These are phyloP conservation scores for Sericinus montela DNA, from an alignment of 2,888 invertebrate species.

Conservation along the genomic window DNA sequence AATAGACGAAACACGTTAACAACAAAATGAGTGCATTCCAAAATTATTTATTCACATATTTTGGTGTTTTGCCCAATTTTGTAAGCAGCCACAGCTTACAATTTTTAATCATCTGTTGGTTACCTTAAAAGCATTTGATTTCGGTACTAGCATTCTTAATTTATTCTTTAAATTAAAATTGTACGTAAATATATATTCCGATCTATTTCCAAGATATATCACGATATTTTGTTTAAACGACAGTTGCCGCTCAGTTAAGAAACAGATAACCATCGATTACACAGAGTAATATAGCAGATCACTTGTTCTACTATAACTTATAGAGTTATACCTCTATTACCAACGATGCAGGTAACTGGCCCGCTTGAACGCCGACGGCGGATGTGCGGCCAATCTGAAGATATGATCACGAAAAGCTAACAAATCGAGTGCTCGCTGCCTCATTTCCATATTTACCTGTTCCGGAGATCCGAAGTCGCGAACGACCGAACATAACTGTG, in stretches of 20 bases:
- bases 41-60: too few relatives aligned
- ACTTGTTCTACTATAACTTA: constrained; percentile 1
- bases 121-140: too few relatives aligned
- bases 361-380: constrained; percentile 4
- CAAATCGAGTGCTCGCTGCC: constrained; percentile 16
- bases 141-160: too few relatives aligned
- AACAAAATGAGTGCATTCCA: too few relatives aligned
- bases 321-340: constrained; percentile 10
- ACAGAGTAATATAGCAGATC: neutral
- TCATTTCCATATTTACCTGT: constrained; percentile 21
- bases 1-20: too few relatives aligned
- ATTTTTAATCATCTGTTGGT: too few relatives aligned
- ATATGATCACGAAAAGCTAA: constrained; percentile 20
- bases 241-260: neutral
- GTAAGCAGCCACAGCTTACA: too few relatives aligned
- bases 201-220: too few relatives aligned
- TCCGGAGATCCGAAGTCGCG: constrained; percentile 15
- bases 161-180: too few relatives aligned
- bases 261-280: neutral
- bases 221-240: too few relatives aligned
- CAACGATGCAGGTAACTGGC: constrained; percentile 2
- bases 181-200: too few relatives aligned
- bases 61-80: too few relatives aligned
- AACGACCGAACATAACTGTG: constrained; percentile 16
- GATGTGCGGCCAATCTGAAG: constrained; percentile 16